Percentiles rank a stretch among this genome's conserved stretches.
These are phyloP conservation scores for Lithobates pipiens DNA, from an alignment of 2,797 vertebrate species.

Conservation along the genomic window DNA sequence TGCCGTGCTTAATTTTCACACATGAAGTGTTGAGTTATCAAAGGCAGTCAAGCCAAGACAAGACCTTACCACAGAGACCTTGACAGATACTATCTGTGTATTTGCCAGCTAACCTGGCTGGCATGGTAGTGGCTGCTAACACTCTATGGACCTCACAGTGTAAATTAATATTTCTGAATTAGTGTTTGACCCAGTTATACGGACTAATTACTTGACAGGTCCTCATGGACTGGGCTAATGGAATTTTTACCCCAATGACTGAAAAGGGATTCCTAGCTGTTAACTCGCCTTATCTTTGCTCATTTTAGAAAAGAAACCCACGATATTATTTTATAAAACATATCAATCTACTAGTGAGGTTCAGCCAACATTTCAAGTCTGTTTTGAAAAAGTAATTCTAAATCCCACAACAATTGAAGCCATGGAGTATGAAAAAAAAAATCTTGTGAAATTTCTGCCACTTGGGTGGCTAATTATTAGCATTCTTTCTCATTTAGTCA, in stretches of 20 bases:
- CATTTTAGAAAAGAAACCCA: constrained; percentile 19
- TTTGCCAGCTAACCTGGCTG: neutral
- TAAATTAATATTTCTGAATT: constrained; percentile 41
- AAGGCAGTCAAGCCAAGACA: neutral
- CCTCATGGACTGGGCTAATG: constrained; percentile 21
- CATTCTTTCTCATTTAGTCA: constrained; percentile 72
- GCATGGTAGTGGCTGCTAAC: neutral
- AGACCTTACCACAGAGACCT: neutral
- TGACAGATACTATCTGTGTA: neutral
- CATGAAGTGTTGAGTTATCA: neutral
- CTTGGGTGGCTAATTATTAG: constrained; percentile 74
- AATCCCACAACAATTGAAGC: constrained; percentile 72
- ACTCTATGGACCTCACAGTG: constrained; percentile 6
- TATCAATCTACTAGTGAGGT: constrained; percentile 61
- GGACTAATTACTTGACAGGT: constrained; percentile 25
- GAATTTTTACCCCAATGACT: constrained; percentile 20
- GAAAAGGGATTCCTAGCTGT: constrained; percentile 7
- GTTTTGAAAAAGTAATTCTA: constrained; percentile 64
- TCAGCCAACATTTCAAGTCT: constrained; percentile 66
- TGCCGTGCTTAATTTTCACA: neutral
- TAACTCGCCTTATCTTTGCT: constrained; percentile 40
- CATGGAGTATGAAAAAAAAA: constrained; percentile 66
- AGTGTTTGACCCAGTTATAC: constrained; percentile 48
- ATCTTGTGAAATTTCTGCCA: constrained; percentile 74
- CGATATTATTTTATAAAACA: constrained; percentile 45